A percentile compares a stretch with the other conserved stretches of the same genome.
These are phyloP conservation scores for Gorilla gorilla DNA, from an alignment of 2,113 vertebrate species.

Conservation along the genomic window DNA sequence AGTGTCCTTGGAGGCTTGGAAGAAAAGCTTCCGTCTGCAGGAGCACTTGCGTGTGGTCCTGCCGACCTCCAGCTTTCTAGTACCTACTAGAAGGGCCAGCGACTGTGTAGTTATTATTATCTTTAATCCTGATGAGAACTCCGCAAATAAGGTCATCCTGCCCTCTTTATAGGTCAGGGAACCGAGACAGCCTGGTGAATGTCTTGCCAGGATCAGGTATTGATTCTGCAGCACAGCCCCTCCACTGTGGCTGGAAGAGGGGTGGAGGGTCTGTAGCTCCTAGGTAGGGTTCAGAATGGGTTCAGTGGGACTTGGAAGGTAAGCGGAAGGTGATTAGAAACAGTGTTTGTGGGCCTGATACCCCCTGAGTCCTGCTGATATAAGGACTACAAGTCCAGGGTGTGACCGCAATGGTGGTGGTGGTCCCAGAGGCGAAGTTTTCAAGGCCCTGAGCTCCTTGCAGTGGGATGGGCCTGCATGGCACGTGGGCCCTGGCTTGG, in stretches of 20 bases:
- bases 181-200: not conserved
- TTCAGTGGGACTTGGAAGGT: not conserved
- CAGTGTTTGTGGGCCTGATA: not conserved
- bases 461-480: not conserved
- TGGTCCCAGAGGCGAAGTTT: not conserved
- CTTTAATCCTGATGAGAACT: not conserved
- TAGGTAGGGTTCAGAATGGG: not conserved
- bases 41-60: accelerated
- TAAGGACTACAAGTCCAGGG: not conserved
- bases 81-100: not conserved
- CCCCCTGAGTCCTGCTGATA: not conserved
- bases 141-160: not conserved
- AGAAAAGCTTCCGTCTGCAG: not conserved
- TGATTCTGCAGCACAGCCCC: not conserved
- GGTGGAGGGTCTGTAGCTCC: accelerated
- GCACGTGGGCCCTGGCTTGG: not conserved
- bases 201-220: not conserved
- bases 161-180: not conserved
- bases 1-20: not conserved
- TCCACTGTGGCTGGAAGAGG: not conserved
- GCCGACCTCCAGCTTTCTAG: not conserved
- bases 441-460: not conserved
- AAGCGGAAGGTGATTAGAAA: not conserved
- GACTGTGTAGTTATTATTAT: not conserved
- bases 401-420: not conserved